Percentiles rank a stretch among this genome's conserved stretches.
These are phyloP conservation scores for Eristalis tenax DNA, from an alignment of 2,888 invertebrate genomes.

Conservation along the genomic window DNA sequence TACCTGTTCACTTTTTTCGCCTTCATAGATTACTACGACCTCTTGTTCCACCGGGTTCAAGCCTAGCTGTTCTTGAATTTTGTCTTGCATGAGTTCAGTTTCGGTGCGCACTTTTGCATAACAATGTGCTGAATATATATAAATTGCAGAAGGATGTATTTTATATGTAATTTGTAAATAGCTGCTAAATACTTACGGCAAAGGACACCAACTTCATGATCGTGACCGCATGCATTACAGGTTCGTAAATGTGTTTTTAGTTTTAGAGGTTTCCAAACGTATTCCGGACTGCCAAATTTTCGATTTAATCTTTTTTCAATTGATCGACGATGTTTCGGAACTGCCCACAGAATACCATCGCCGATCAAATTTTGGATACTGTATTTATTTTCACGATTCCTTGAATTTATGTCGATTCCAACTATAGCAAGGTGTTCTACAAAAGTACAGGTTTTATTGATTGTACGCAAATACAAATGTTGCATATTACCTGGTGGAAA, in stretches of 20 bases:
- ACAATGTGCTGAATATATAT: constrained; percentile 86
- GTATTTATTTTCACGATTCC: constrained; percentile 77
- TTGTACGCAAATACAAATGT: background rate
- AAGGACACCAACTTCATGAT: constrained; percentile 89
- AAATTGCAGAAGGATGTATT: background rate
- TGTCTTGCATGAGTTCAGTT: constrained; percentile 89
- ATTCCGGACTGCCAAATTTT: constrained; percentile 87
- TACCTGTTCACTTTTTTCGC: constrained; percentile 86
- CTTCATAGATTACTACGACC: constrained; percentile 92
- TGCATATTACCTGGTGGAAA: constrained; percentile 82
- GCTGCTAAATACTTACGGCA: constrained; percentile 86
- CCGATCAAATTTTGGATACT: constrained; percentile 86
- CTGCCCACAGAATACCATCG: constrained; percentile 90
- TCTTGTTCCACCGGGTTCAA: constrained; percentile 90
- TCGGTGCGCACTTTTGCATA: constrained; percentile 91
- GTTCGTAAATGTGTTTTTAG: constrained; percentile 88
- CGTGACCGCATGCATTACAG: constrained; percentile 92
- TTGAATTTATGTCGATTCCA: background rate
- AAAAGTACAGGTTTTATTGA: background rate
- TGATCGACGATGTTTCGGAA: constrained; percentile 89
- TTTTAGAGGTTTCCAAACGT: constrained; percentile 86
- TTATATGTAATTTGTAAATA: constrained; percentile 56
- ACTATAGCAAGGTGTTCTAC: constrained; percentile 33
- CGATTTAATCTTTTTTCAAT: constrained; percentile 88
- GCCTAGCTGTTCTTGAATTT: constrained; percentile 87